Base-by-base conservation (phyloP, 2,797 vertebrate genomes). In the Linurgus olivaceus region DNA sequence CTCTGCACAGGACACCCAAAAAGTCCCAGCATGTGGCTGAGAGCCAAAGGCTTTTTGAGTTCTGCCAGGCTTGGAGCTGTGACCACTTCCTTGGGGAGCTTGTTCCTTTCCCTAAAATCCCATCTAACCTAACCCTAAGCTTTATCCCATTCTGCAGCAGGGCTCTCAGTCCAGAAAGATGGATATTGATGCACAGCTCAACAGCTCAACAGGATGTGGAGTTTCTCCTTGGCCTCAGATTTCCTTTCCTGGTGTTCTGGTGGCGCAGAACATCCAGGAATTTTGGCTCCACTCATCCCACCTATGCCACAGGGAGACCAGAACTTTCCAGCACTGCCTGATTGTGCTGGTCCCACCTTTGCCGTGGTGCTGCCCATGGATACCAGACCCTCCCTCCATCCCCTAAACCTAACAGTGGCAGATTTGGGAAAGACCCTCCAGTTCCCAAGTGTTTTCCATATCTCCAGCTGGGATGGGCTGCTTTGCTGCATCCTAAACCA, bases 311-410 rank as follows among this genome's bases (percentile, higher is more conserved):
- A 35, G 11, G n/a, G 17, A 91, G 1, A 74, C 4, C 44, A 79
- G 48, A 58, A 26, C 9, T 31, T 63, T 14, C 6, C 33, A 65
- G 45, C 38, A 24, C 54, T 37, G 31, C 16, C 44, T 88, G 28
- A 21, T 13, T 55, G 11, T 33, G 26, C 17, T 65, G 50, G 10
- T 63, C 59, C 7, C 31, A 62, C 18, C 15, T 93, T 84, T 77
- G 33, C n/a, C 1, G 0, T 10, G 42, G 9, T 42, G 35, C 13
- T 63, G 70, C 3, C 14, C 17, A 1, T 5, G 45, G 6, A 58
- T 26, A 52, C 17, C 31, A 65, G 47, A 67, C 9, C 5, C 6
- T 82, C 20, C 13, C 14, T 91, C 28, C 26, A 6, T 28, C n/a
- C 23, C 33, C 21, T 71, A 80, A 86, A 77, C 9, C 10, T 38